Evolutionary conservation across 2,113 vertebrate species (phyloP).

Genomic region (Suricata suricatta): DNA sequence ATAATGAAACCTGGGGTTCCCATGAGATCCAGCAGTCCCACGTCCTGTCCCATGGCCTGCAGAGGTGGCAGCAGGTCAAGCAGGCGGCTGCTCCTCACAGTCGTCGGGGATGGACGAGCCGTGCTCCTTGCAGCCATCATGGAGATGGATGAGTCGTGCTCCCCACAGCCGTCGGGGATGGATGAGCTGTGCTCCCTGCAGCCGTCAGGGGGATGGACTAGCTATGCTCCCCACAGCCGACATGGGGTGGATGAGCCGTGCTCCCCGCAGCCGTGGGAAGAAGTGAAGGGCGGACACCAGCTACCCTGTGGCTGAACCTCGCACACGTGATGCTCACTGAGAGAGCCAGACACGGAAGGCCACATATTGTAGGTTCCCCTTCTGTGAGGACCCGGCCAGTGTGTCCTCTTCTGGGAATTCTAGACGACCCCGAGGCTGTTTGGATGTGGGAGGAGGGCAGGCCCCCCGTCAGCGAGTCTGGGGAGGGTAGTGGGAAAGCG

Average conservation of each 20-base stretch:
- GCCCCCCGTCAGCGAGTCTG: fast-evolving
- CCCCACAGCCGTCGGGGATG: no score
- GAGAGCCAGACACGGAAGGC: neutral
- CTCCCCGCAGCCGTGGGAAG: neutral
- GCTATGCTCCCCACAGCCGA: neutral
- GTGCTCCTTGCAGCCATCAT: no score
- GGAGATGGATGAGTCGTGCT: no score
- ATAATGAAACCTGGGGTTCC: neutral
- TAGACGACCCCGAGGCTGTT: neutral
- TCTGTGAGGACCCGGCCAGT: neutral
- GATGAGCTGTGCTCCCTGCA: no score
- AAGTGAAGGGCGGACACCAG: fast-evolving
- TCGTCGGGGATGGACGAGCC: neutral
- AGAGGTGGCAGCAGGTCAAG: neutral
- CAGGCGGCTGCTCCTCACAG: neutral
- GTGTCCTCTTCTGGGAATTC: neutral
- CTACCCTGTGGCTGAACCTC: fast-evolving
- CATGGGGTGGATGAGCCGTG: neutral
- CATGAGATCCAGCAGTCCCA: fast-evolving
- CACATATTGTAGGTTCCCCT: fast-evolving
- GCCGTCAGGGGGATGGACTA: no score
- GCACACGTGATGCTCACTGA: fast-evolving
- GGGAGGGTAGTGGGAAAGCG: neutral
- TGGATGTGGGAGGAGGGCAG: neutral
- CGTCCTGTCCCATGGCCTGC: fast-evolving